These are phyloP conservation scores for Lacerta viridis DNA, from an alignment of 2,797 vertebrate genomes.

Conservation along the genomic window DNA sequence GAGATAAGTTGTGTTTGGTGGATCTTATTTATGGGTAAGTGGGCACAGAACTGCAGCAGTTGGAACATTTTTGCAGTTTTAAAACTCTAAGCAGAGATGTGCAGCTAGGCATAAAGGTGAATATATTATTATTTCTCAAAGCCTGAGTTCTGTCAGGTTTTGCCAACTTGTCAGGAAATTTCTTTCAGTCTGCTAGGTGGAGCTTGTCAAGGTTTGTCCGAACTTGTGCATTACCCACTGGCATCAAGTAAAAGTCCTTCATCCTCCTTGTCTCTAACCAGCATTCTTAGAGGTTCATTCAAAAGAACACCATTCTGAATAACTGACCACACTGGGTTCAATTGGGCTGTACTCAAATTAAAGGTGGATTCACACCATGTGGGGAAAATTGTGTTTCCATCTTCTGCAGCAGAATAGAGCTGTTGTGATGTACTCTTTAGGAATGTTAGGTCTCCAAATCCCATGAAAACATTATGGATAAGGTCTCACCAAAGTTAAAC, in stretches of 20 bases:
- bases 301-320: not conserved
- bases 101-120: not conserved
- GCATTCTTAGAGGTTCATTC: not conserved
- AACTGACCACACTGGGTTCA: not conserved
- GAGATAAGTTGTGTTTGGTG: not conserved
- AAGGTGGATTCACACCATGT: no score
- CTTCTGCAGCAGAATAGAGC: no score
- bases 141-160: not conserved
- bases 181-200: conserved; percentile 5
- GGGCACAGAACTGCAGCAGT: not conserved
- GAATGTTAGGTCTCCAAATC: no score
- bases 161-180: conserved; percentile 16
- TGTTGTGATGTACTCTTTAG: no score
- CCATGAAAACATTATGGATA: no score
- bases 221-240: conserved; percentile 5
- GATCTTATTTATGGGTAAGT: not conserved
- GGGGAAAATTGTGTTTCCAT: no score
- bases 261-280: not conserved
- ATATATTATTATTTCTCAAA: conserved; percentile 9
- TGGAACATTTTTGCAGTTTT: not conserved
- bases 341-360: no score
- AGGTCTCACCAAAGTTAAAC: no score
- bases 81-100: not conserved
- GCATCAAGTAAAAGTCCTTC: conserved; percentile 12
- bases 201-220: conserved; percentile 5